Evolutionary conservation across 2,888 invertebrate species (phyloP), one percentile per base, ranked within the genome.

Genomic region (Agonopterix heracliana): DNA sequence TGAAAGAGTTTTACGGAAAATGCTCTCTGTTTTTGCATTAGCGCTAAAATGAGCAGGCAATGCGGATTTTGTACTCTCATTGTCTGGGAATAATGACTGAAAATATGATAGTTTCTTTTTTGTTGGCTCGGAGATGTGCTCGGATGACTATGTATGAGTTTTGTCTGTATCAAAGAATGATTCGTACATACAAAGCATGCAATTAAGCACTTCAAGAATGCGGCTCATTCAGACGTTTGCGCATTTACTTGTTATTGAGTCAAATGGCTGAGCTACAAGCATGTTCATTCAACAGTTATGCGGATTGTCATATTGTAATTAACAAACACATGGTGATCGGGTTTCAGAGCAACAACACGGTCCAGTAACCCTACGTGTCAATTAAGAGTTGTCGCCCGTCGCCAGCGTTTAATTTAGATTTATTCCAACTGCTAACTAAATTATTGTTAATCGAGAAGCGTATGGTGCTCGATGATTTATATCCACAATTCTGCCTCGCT

Each of bases 331-430:
- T 68, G 67, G 59, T 60, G 26, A 77, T 81, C 71, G 63, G 56
- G 71, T 85, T 81, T 68, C 81, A 57, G 56, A 57, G 58, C 57
- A 57, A 45, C 44, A 64, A 57, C 61, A 66, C 73, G 78, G 72
- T 74, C 78, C 77, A 78, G 70, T 80, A 75, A 77, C 76, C 75
- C 75, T 63, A 62, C 63, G 75, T 74, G 80, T 79, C 82, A 83
- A 84, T 85, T 85, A 79, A 66, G 59, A 63, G 63, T 61, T 66
- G 75, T 67, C 65, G 42, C 48, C 54, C 54, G 55, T 65, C 63
- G 63, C 58, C 60, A 59, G 64, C 59, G 64, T 72, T 26, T 78
- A 69, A 80, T 80, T 74, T 80, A 78, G 78, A 80, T 80, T 78
- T 79, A 80, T 80, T 64, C 67, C 71, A 66, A 69, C 61, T 70